Conservation (phyloP, 2,113 vertebrate species). For the Burhinus oedicnemus region DNA sequence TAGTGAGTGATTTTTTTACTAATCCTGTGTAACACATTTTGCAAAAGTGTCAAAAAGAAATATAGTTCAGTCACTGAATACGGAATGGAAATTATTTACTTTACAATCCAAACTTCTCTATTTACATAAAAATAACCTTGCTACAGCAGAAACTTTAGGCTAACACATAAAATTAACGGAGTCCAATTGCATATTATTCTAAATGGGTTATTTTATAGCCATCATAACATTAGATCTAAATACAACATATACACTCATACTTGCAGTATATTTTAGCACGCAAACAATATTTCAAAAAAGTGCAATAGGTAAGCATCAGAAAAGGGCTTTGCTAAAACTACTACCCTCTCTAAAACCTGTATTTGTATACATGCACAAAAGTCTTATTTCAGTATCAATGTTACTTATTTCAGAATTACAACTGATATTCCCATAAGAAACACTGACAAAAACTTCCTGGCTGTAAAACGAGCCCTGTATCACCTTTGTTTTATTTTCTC, state of each 20-base stretch:
- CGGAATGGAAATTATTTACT: conserved; percentile 64
- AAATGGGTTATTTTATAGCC: conserved; percentile 15
- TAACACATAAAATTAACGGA: conserved; percentile 48
- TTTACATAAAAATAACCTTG: conserved; percentile 64
- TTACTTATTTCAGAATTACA: not conserved
- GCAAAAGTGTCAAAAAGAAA: conserved; percentile 67
- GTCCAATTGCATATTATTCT: not conserved
- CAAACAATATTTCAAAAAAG: not conserved
- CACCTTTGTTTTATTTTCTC: not conserved
- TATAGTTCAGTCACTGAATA: conserved; percentile 3
- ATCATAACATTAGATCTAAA: conserved; percentile 8
- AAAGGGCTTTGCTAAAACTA: not conserved
- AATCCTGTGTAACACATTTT: conserved; percentile 68
- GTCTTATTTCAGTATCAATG: not conserved
- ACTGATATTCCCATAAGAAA: not conserved
- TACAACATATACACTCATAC: not conserved
- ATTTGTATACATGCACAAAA: not conserved
- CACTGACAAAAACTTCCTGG: not conserved
- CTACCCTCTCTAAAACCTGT: not conserved
- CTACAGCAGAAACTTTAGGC: conserved; percentile 44
- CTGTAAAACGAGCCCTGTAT: not conserved
- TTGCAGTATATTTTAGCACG: not conserved
- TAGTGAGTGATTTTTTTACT: conserved; percentile 48
- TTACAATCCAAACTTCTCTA: conserved; percentile 53
- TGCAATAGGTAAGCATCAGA: not conserved